Percentiles rank a stretch among this genome's conserved stretches.
These are phyloP conservation scores for Eupeodes latifasciatus DNA, from an alignment of 2,888 invertebrate species.

Conservation along the genomic window DNA sequence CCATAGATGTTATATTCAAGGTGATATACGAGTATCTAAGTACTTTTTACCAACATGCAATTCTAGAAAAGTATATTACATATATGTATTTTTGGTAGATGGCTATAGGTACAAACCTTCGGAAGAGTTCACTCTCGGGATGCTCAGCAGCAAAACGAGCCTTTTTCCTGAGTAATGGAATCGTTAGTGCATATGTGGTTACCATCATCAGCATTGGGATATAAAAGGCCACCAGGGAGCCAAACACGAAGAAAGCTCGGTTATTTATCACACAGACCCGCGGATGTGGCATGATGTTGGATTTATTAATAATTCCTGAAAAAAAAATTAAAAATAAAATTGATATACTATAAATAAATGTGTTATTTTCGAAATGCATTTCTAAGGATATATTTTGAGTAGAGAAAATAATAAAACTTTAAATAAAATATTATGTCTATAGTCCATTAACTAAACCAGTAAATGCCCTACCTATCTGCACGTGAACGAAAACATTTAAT, in stretches of 20 bases:
- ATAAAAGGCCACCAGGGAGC: slow-evolving; percentile 96
- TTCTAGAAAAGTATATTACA: neutral
- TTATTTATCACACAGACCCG: slow-evolving; percentile 93
- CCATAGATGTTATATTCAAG: neutral
- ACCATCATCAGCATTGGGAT: slow-evolving; percentile 98
- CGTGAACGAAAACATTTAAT: too few relatives aligned
- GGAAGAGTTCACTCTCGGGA: slow-evolving; percentile 86
- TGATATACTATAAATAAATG: too few relatives aligned
- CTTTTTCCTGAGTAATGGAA: slow-evolving; percentile 92
- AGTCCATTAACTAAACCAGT: too few relatives aligned
- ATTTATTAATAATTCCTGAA: slow-evolving; percentile 90
- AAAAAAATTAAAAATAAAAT: slow-evolving; percentile 12
- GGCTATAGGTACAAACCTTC: slow-evolving; percentile 81
- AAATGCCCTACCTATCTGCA: too few relatives aligned
- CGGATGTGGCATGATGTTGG: slow-evolving; percentile 92
- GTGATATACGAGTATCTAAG: neutral
- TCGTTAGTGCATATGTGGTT: slow-evolving; percentile 94
- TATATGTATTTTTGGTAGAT: too few relatives aligned
- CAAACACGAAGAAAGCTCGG: slow-evolving; percentile 94
- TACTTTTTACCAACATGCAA: too few relatives aligned
- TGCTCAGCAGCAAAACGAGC: slow-evolving; percentile 89
- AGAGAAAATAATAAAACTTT: too few relatives aligned
- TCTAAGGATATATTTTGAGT: too few relatives aligned
- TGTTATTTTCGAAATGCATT: too few relatives aligned
- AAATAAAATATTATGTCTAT: too few relatives aligned